Evolutionary conservation across 1,140 invertebrate genomes (phyloP).

Genomic region (Delia radicum): DNA sequence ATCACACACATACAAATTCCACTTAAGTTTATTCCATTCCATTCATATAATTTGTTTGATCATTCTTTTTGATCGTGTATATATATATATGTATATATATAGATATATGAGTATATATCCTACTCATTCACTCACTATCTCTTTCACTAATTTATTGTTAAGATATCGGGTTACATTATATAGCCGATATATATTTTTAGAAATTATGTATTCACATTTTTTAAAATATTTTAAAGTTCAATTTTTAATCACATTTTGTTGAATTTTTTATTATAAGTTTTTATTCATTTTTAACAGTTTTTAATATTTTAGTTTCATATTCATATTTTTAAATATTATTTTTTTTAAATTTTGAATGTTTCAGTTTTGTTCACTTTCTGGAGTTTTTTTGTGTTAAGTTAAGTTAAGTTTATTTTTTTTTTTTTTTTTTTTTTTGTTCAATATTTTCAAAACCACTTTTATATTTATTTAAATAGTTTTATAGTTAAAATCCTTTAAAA

Average conservation of each 20-base stretch:
- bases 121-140: neutral
- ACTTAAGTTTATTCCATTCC: neutral
- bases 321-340: neutral
- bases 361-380: neutral
- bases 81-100: too few species aligned
- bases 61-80: too few species aligned
- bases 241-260: too few species aligned
- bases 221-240: neutral
- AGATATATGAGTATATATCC: neutral
- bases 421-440: constrained; percentile 8
- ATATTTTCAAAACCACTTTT: neutral
- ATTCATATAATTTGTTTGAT: neutral
- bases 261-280: neutral
- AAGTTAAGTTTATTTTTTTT: neutral
- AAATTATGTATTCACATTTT: neutral
- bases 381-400: neutral
- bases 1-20: neutral
- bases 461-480: neutral
- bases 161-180: too few species aligned
- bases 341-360: neutral
- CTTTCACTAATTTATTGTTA: neutral
- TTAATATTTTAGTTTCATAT: neutral
- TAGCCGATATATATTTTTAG: too few species aligned
- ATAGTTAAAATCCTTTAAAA: neutral
- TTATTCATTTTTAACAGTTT: neutral